Evolutionary conservation across 2,888 invertebrate species (phyloP), one percentile per base, ranked within the genome.

Genomic region (Machimus rusticus): DNA sequence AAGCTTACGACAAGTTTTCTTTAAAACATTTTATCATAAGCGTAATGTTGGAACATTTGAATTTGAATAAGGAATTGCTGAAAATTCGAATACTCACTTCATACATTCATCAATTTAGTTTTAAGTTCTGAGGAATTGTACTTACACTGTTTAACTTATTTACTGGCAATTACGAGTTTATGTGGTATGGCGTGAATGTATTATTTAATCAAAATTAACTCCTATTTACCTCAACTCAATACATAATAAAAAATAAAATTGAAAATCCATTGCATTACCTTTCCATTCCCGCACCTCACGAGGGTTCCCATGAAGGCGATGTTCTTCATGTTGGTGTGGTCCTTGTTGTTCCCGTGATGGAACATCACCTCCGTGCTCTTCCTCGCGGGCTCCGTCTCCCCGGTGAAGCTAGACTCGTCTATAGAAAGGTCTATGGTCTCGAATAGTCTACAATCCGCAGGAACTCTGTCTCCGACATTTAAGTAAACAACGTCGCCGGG

Each of bases 281-380:
- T 98, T 89, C 99, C 99, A 92, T 96, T 96, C 9, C 99, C 99
- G 92, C 97, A 98, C 78, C 99, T 95, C 14, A 99, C 98, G 46
- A 99, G 94, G 0, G 99, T 99, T 34, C 99, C 99, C 99, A 99
- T 98, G 92, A 99, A 99, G 0, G 98, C 99, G 88, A 99, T 96
- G 92, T 99, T 99, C 92, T 96, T 97, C 89, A 94, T 94, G 89
- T 95, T 95, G 82, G 95, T 95, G 89, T 95, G 94, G 14, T 95
- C 94, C 89, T 94, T 94, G 43, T 93, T 94, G 85, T 91, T 91
- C 28, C 91, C 93, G 88, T 95, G 96, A 86, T 95, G 95, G 81
- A 95, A 91, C 86, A 96, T 93, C 5, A 96, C 94, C 74, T 94
- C 94, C 0, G 95, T 95, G 88, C 94, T 95, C 93, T 98, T 98